Percentiles rank a stretch among this genome's conserved stretches.
These are phyloP conservation scores for Sipha maydis DNA, from an alignment of 2,888 invertebrate species.

Conservation along the genomic window DNA sequence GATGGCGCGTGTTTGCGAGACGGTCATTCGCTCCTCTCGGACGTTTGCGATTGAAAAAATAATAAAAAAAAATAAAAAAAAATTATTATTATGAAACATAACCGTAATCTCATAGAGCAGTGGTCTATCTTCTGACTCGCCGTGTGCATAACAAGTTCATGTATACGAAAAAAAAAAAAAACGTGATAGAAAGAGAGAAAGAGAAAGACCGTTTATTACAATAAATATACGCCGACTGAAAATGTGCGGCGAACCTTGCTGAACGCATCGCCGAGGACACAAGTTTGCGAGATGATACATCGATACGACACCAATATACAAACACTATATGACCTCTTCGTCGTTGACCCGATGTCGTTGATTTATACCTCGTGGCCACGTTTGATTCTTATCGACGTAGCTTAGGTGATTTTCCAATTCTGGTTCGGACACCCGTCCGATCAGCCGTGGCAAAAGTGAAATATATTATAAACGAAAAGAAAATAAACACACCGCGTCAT, in stretches of 20 bases:
- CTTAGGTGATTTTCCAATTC: conserved; percentile 42
- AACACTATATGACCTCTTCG: conserved; percentile 37
- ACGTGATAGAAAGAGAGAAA: not conserved
- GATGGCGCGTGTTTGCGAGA: not conserved
- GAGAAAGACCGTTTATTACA: not conserved
- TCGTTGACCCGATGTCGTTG: conserved; percentile 47
- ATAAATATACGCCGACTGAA: not conserved
- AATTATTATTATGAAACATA: not conserved
- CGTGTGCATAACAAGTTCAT: not conserved
- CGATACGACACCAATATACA: not conserved
- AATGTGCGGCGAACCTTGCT: not conserved
- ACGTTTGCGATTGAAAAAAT: not conserved
- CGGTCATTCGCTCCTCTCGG: not conserved
- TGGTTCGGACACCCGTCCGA: not conserved
- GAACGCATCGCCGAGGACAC: not conserved
- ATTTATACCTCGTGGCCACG: conserved; percentile 34
- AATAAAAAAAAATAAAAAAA: not conserved
- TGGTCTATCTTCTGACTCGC: no score
- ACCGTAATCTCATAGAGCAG: not conserved
- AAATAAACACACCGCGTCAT: not conserved
- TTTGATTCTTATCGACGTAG: conserved; percentile 43
- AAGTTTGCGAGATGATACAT: conserved; percentile 7
- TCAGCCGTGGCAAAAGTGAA: conserved; percentile 9
- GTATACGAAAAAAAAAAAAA: not conserved
- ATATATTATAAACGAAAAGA: not conserved